Conservation (phyloP, 2,113 vertebrate genomes). For the Etia nguti region DNA sequence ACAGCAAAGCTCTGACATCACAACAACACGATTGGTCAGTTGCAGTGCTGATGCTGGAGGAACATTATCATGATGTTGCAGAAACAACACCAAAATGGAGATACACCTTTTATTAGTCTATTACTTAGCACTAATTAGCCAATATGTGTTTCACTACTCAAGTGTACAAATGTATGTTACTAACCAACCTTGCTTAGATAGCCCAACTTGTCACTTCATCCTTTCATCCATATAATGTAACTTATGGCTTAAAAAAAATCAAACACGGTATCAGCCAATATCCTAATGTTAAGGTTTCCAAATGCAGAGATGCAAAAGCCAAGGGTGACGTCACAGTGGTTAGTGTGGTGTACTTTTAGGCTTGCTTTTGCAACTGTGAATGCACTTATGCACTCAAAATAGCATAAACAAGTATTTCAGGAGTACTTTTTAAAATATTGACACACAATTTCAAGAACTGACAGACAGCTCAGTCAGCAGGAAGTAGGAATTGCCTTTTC, state of each 20-base stretch:
- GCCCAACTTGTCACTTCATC: neutral
- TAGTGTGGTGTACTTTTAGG: neutral
- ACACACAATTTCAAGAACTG: neutral
- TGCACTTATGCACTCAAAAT: neutral
- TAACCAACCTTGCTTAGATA: neutral
- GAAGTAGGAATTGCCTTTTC: constrained; percentile 13
- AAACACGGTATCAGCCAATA: neutral
- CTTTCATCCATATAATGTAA: neutral
- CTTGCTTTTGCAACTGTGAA: neutral
- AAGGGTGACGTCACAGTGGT: neutral
- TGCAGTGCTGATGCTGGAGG: neutral
- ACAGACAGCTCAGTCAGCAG: constrained; percentile 32
- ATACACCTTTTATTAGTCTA: neutral
- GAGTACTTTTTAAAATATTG: neutral
- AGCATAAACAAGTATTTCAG: neutral
- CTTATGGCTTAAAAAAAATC: neutral
- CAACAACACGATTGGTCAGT: neutral
- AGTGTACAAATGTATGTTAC: neutral
- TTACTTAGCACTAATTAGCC: neutral
- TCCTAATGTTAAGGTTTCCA: neutral
- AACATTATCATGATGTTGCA: neutral
- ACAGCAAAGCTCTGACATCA: neutral
- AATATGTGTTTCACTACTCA: neutral
- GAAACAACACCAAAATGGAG: neutral
- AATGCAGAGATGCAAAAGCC: neutral